These are phyloP conservation scores for Typhlomys cinereus DNA, from an alignment of 2,113 vertebrate genomes.

Conservation along the genomic window DNA sequence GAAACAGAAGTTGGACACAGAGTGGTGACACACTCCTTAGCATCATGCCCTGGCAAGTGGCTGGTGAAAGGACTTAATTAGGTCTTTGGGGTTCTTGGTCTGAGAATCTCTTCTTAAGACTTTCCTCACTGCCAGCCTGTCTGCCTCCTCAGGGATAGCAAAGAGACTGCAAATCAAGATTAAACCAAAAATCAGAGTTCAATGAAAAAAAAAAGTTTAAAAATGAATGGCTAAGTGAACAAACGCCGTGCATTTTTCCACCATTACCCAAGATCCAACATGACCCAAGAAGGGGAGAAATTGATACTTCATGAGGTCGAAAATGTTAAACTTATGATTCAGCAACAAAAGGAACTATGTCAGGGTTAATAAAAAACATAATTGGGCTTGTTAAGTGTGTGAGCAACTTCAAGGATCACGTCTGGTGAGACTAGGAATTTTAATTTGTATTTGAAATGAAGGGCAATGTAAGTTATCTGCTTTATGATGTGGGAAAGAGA, in stretches of 20 bases:
- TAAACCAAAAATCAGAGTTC: background rate
- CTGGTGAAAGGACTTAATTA: conserved; percentile 27
- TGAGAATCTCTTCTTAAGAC: conserved; percentile 6
- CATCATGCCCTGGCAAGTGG: conserved; percentile 5
- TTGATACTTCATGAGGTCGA: conserved; percentile 44
- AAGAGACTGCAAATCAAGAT: background rate
- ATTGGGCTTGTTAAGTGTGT: conserved; percentile 46
- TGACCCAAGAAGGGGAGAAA: conserved; percentile 30
- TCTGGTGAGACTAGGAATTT: conserved; percentile 53
- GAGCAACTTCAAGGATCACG: conserved; percentile 71
- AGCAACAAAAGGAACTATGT: conserved; percentile 65
- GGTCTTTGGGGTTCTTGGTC: background rate
- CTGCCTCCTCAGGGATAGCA: background rate
- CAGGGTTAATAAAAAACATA: conserved; percentile 74
- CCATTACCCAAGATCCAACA: conserved; percentile 18
- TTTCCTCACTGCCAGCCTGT: conserved; percentile 19
- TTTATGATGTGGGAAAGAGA: background rate
- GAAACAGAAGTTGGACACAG: background rate
- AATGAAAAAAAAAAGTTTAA: background rate
- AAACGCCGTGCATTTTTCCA: background rate
- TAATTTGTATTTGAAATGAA: conserved; percentile 61
- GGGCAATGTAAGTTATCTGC: conserved; percentile 22
- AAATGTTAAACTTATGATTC: conserved; percentile 72
- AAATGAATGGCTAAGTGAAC: background rate
- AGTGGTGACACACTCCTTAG: too few species aligned